Percentiles rank a stretch among this genome's conserved stretches.
Evolutionary conservation across 64 coral and sea anemone genomes (phyloP).

Genomic region (Dendronephthya gigantea): DNA sequence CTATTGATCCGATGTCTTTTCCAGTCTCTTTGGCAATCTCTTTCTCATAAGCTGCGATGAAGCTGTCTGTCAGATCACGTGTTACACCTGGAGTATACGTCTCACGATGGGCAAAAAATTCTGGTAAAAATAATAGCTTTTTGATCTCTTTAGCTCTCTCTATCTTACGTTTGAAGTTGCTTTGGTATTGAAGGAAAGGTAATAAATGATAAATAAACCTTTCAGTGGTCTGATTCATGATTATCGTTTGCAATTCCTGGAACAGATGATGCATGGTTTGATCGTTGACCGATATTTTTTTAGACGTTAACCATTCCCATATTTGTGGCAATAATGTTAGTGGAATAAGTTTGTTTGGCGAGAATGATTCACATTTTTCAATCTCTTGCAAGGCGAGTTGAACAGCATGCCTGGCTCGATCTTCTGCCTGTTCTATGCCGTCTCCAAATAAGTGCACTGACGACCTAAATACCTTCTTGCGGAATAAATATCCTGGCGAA

Average conservation of each 20-base stretch:
- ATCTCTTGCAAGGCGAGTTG: background rate
- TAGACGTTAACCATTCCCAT: background rate
- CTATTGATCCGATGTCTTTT: constrained; percentile 3
- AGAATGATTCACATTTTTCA: background rate
- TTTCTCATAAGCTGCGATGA: constrained; percentile 20
- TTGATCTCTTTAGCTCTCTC: background rate
- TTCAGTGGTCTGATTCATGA: background rate
- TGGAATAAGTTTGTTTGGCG: background rate
- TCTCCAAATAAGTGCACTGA: background rate
- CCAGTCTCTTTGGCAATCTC: constrained; percentile 2
- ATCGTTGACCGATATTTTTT: background rate
- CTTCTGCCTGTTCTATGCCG: background rate
- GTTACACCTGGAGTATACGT: constrained; percentile 22
- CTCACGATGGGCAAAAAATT: constrained; percentile 22
- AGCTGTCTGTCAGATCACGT: constrained; percentile 25
- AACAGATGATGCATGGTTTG: background rate
- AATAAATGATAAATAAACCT: background rate
- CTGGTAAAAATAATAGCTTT: background rate
- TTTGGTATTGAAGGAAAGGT: constrained; percentile 21
- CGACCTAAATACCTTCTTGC: background rate
- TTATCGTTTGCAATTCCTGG: background rate
- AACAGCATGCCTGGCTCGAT: background rate
- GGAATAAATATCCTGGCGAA: constrained; percentile 14
- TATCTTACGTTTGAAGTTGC: background rate
- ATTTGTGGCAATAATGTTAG: background rate